A percentile compares a stretch with the other conserved stretches of the same genome.
Evolutionary conservation across 1,140 invertebrate genomes (phyloP).

Genomic region (Apocrypta bakeri): DNA sequence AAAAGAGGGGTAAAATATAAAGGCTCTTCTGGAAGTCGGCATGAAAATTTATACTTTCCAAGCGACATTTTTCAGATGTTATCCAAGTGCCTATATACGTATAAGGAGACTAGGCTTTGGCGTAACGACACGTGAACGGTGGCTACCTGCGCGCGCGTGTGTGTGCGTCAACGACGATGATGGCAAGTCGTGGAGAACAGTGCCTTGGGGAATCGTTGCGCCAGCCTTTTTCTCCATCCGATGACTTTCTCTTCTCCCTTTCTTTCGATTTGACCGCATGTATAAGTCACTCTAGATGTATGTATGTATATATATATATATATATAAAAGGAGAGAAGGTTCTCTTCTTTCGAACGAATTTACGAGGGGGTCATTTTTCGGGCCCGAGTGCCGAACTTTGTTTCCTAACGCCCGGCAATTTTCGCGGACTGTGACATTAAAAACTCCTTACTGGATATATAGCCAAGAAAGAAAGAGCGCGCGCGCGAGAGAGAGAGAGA

Average conservation of each 20-base stretch:
- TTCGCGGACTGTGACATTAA: slow-evolving; percentile 3
- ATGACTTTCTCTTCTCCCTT: background rate
- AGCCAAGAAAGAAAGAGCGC: background rate
- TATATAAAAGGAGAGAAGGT: no score
- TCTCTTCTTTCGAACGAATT: slow-evolving; percentile 4
- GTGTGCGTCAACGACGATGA: slow-evolving; percentile 52
- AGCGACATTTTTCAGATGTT: slow-evolving; percentile 40
- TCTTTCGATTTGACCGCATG: background rate
- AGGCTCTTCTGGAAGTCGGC: background rate
- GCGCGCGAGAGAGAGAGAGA: background rate
- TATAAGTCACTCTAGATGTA: background rate
- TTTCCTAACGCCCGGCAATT: slow-evolving; percentile 29
- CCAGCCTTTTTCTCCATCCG: slow-evolving; percentile 28
- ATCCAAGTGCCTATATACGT: background rate
- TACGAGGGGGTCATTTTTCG: slow-evolving; percentile 36
- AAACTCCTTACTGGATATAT: slow-evolving; percentile 21
- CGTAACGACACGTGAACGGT: background rate
- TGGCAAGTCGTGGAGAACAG: slow-evolving; percentile 58
- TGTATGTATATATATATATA: background rate
- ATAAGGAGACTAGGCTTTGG: background rate
- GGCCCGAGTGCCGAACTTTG: slow-evolving; percentile 29
- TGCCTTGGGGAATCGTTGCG: slow-evolving; percentile 58
- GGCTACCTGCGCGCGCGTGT: slow-evolving; percentile 16
- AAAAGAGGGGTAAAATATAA: background rate
- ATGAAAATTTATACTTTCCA: slow-evolving; percentile 21